Base-by-base conservation (phyloP, 2,888 invertebrate genomes). In the Cancer borealis region DNA sequence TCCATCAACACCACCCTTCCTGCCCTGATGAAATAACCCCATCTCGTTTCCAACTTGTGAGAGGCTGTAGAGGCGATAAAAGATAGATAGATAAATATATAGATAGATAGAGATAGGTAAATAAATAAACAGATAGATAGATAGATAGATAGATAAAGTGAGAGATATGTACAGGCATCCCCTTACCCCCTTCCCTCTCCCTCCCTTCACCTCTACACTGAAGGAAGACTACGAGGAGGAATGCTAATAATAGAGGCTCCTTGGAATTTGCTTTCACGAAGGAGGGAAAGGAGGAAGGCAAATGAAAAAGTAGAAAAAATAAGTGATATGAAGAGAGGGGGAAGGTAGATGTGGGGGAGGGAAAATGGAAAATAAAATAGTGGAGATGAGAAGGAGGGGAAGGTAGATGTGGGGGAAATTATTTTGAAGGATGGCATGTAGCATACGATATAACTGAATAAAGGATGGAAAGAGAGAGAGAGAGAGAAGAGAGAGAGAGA, bases 211-310 rank as follows among this genome's bases (percentile, higher is more conserved):
- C 73, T 73, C 30, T 79, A 21, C 79, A 79, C 30, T 30, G 30
- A 30, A 30, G 79, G 8, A 79, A 79, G 30, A 14, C 79, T 21
- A 30, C 26, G 30, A 79, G 30, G 30, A 30, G 79, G 79, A 79
- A 79, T 79, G 79, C 30, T 79, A 79, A 79, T 79, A 79, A 79
- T 30, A 79, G 26, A 79, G 30, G 30, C 79, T 79, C 79, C 79
- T 79, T 30, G 79, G 79, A 79, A 79, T 79, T 79, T 79, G 79
- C 79, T 79, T 21, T 79, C 79, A 79, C 30, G 30, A 17, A 79
- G 10, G 79, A 79, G 21, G 30, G 79, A 12, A 30, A 66, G 66
- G 10, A 30, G 12, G 30, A 2, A 6, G 26, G 79, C 4, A 2
- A 30, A 14, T 2, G 12, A 79, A 10, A 10, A 10, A 30, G 30